phyloP scores from a whole-genome alignment of 2,888 invertebrate species.

The Thumatha senex region DNA sequence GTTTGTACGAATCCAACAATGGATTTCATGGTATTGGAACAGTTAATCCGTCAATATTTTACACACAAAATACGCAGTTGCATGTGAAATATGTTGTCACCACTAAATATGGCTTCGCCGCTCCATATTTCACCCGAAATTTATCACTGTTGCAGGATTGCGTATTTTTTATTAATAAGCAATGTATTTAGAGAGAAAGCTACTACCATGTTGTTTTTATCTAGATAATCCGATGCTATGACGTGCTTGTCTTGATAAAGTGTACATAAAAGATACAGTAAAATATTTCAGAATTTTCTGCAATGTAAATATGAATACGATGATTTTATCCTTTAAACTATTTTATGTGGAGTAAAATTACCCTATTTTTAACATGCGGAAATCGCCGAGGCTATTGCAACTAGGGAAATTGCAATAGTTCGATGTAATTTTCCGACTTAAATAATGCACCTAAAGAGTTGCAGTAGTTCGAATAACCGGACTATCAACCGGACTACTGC shows the following conservation, averaged over 20 bases:
- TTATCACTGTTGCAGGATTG: constrained; percentile 13
- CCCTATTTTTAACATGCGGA: no score
- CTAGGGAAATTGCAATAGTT: no score
- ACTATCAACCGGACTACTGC: no score
- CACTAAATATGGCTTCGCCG: constrained; percentile 16
- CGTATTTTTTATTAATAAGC: constrained; percentile 15
- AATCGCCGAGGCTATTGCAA: no score
- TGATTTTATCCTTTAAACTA: background rate
- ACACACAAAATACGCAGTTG: constrained; percentile 11
- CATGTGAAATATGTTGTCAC: constrained; percentile 11
- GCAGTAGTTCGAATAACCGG: no score
- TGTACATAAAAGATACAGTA: background rate
- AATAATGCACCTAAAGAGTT: no score
- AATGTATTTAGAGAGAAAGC: constrained; percentile 11
- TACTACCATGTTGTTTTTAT: constrained; percentile 15
- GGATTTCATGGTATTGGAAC: constrained; percentile 14
- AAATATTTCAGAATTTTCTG: no score
- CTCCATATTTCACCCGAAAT: constrained; percentile 17
- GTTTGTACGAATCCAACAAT: constrained; percentile 2
- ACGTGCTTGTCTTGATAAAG: constrained; percentile 8
- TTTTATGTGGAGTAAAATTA: no score
- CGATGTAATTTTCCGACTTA: no score
- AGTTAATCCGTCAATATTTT: constrained; percentile 1
- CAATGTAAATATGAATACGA: background rate
- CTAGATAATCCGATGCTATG: constrained; percentile 12